Evolutionary conservation across 2,888 invertebrate genomes (phyloP).

Genomic region (Girardia tigrina): DNA sequence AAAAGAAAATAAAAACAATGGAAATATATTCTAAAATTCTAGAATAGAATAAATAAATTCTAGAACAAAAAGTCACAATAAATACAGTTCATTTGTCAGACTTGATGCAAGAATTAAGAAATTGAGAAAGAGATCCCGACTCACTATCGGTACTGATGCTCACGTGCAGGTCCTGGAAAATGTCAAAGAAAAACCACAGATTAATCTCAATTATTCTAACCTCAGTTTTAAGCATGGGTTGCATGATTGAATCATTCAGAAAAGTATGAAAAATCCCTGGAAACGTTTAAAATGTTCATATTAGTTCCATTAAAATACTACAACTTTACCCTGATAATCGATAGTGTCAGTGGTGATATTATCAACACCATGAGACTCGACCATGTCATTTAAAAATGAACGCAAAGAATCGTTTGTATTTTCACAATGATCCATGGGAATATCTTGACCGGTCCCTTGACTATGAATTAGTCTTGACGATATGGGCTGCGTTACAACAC

Average conservation of each 20-base stretch:
- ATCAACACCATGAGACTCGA: background rate
- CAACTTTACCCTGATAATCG: background rate
- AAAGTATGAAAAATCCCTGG: background rate
- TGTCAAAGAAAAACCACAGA: background rate
- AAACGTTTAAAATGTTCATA: too few species aligned
- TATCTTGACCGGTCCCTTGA: background rate
- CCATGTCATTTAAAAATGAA: background rate
- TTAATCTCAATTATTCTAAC: background rate
- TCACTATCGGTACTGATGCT: background rate
- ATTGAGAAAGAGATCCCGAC: background rate
- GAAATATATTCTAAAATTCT: too few species aligned
- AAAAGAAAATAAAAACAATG: too few species aligned
- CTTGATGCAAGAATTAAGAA: slow-evolving; percentile 9
- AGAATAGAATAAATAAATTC: too few species aligned
- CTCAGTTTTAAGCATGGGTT: background rate
- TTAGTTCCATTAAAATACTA: too few species aligned
- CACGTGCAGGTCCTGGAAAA: background rate
- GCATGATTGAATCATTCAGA: background rate
- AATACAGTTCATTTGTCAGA: too few species aligned
- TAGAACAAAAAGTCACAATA: too few species aligned
- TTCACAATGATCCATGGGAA: background rate
- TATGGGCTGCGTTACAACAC: background rate
- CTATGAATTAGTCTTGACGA: background rate
- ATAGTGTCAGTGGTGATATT: background rate
- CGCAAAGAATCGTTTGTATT: background rate